Percentiles rank a stretch among this genome's conserved stretches.
phyloP scores from a whole-genome alignment of 2,113 vertebrate species.

The Rhinoptilus africanus region DNA sequence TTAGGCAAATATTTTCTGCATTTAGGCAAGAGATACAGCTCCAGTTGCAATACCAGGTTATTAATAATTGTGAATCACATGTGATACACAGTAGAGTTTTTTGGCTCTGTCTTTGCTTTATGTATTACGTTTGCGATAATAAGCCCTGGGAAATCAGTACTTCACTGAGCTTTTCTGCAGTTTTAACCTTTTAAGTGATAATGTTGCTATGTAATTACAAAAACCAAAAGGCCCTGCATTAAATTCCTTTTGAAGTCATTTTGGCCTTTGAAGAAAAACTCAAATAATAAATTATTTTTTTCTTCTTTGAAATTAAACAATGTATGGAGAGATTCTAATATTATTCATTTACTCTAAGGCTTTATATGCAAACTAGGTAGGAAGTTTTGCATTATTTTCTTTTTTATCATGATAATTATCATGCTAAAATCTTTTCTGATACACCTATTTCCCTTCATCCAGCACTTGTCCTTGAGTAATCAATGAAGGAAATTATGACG shows the following conservation, averaged over 20 bases:
- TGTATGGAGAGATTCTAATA: not conserved
- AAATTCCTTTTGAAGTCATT: not conserved
- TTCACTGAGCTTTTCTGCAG: not conserved
- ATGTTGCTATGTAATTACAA: not conserved
- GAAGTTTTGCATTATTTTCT: not conserved
- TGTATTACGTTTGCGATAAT: not conserved
- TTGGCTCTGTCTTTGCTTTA: not conserved
- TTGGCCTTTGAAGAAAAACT: not conserved
- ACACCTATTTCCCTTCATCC: not conserved
- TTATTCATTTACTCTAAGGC: not conserved
- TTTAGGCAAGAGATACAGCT: not conserved
- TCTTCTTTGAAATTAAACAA: not conserved
- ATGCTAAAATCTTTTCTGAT: not conserved
- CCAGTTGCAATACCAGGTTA: not conserved
- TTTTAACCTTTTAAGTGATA: not conserved
- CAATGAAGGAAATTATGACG: not conserved
- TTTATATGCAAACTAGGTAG: not conserved
- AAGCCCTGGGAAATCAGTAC: not conserved
- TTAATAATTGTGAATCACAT: not conserved
- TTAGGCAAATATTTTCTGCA: not conserved
- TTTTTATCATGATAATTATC: not conserved
- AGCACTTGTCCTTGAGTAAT: not conserved
- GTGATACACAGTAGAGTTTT: not conserved
- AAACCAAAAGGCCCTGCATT: not conserved
- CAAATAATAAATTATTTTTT: not conserved